Conservation (phyloP, 2,113 vertebrate genomes). For the Potamarius usumacintae region DNA sequence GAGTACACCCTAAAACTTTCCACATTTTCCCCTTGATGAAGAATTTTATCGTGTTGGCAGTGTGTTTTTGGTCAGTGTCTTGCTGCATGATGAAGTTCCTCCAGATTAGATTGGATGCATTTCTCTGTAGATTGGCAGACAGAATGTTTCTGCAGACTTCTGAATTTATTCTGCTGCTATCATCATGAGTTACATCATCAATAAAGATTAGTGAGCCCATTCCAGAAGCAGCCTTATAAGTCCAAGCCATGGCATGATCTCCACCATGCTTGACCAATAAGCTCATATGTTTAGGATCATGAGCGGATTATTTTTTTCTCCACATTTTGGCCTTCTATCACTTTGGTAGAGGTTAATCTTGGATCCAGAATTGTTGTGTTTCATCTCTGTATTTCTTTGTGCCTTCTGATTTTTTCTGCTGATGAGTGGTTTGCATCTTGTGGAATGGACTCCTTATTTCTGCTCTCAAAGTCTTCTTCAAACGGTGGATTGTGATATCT, state of each 20-base stretch:
- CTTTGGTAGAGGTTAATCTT: background rate
- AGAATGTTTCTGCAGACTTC: background rate
- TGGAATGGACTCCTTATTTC: background rate
- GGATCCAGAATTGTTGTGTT: background rate
- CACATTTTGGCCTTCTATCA: background rate
- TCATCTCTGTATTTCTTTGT: background rate
- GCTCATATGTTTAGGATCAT: no score
- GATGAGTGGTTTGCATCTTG: background rate
- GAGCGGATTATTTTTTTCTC: background rate
- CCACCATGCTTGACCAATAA: background rate
- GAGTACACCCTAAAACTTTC: background rate
- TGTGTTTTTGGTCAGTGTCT: background rate
- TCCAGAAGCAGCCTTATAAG: background rate
- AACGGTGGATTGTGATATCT: background rate
- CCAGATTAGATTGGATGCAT: background rate
- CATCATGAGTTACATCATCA: background rate
- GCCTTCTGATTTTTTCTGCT: background rate
- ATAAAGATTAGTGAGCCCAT: background rate
- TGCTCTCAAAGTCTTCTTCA: background rate
- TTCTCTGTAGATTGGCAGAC: no score
- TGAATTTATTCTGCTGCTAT: background rate
- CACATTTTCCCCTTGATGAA: background rate
- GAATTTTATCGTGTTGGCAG: background rate
- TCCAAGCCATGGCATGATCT: background rate
- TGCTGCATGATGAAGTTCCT: background rate